phyloP scores from a whole-genome alignment of 2,797 vertebrate genomes.

The Acridotheres tristis region DNA sequence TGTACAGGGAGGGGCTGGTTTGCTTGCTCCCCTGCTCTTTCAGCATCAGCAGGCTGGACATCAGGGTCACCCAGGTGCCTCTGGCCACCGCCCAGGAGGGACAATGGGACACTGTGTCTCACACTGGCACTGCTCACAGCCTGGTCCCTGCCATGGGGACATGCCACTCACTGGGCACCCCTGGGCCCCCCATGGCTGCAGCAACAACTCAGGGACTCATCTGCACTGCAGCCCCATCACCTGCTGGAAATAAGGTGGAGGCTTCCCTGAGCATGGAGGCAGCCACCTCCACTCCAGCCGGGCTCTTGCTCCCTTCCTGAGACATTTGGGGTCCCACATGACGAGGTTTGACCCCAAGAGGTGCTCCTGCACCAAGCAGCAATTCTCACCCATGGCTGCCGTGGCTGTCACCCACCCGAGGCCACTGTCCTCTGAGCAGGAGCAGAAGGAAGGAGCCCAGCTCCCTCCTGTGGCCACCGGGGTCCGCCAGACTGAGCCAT shows the following conservation, averaged over 20 bases:
- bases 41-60: background rate
- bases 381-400: background rate
- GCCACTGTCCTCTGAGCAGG: background rate
- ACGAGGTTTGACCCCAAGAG: accelerated
- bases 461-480: conserved; percentile 64
- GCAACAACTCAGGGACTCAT: background rate
- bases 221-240: background rate
- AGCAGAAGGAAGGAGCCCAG: conserved; percentile 30
- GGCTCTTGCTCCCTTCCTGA: background rate
- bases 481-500: background rate
- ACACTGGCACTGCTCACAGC: background rate
- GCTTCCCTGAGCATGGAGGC: background rate
- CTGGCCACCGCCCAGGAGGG: accelerated
- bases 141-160: background rate
- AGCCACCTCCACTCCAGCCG: background rate
- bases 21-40: background rate
- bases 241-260: background rate
- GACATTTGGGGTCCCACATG: background rate
- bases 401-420: background rate
- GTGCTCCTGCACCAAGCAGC: background rate
- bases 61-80: accelerated
- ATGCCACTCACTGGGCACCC: accelerated
- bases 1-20: accelerated
- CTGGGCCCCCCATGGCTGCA: background rate
- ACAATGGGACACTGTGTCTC: background rate